Conservation (phyloP, 35 echinoderm and acorn worm genomes). For the Ophiothrix spiculata region DNA sequence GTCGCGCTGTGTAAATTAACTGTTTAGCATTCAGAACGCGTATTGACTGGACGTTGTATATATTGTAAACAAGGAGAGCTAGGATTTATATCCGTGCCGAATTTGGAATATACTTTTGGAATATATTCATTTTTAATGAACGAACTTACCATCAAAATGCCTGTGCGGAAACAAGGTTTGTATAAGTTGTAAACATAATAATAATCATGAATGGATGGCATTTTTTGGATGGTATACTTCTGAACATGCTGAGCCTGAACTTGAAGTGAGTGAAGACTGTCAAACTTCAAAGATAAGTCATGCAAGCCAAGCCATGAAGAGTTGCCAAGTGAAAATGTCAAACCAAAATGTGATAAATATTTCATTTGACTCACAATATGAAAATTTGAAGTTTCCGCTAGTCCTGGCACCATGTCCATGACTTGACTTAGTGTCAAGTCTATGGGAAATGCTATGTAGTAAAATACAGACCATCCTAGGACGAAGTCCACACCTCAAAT, state of each 20-base stretch:
- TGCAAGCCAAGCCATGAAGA: not conserved
- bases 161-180: constrained; percentile 62
- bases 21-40: not conserved
- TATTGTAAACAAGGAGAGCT: not conserved
- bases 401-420: too few relatives aligned
- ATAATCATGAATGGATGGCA: not conserved
- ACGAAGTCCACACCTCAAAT: too few relatives aligned
- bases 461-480: too few relatives aligned
- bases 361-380: too few relatives aligned
- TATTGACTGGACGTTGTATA: not conserved
- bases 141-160: constrained; percentile 34
- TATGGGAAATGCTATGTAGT: too few relatives aligned
- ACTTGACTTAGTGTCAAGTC: too few relatives aligned
- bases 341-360: too few relatives aligned
- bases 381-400: too few relatives aligned
- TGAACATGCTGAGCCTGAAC: not conserved
- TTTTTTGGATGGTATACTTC: not conserved
- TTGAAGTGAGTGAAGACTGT: not conserved
- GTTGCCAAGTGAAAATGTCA: not conserved
- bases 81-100: not conserved
- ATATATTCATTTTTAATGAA: constrained; percentile 3
- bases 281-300: not conserved
- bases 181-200: not conserved
- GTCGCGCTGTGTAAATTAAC: not conserved
- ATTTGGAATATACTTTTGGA: not conserved